Percentiles rank a stretch among this genome's conserved stretches.
Conservation (phyloP, 2,888 invertebrate genomes). For the Pterostichus niger region DNA sequence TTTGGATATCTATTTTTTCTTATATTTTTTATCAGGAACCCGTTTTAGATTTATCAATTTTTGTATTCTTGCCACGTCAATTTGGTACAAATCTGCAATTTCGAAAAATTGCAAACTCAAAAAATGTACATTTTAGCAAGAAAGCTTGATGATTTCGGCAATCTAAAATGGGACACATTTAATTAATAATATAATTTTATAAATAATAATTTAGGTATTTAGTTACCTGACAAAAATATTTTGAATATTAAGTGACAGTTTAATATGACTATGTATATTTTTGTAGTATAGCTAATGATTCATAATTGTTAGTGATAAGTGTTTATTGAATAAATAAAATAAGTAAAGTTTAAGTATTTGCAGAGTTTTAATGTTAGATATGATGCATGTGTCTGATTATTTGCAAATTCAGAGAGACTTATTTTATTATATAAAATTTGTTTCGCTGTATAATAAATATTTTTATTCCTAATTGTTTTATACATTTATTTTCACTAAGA, state of each 20-base stretch:
- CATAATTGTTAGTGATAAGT: conserved; percentile 40
- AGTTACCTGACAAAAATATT: conserved; percentile 46
- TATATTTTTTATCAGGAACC: background rate
- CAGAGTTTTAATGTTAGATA: conserved; percentile 14
- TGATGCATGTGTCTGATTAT: conserved; percentile 25
- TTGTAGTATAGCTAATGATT: conserved; percentile 60
- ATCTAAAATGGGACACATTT: conserved; percentile 22
- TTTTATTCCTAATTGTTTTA: background rate
- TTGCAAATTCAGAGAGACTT: conserved; percentile 8
- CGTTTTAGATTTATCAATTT: conserved; percentile 20
- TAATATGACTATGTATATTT: conserved; percentile 63
- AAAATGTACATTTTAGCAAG: conserved; percentile 3
- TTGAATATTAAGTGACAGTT: conserved; percentile 50
- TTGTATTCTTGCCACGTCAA: background rate
- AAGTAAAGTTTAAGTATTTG: conserved; percentile 42
- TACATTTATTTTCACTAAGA: background rate
- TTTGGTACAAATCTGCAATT: conserved; percentile 24
- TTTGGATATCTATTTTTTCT: background rate
- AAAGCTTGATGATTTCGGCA: background rate
- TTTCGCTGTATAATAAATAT: conserved; percentile 2
- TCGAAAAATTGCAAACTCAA: conserved; percentile 6
- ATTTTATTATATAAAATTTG: conserved; percentile 32
- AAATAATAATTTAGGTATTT: conserved; percentile 37
- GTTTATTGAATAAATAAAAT: conserved; percentile 46
- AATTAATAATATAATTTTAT: conserved; percentile 42